phyloP scores from a whole-genome alignment of 2,113 vertebrate genomes.

The Chrysemys picta region DNA sequence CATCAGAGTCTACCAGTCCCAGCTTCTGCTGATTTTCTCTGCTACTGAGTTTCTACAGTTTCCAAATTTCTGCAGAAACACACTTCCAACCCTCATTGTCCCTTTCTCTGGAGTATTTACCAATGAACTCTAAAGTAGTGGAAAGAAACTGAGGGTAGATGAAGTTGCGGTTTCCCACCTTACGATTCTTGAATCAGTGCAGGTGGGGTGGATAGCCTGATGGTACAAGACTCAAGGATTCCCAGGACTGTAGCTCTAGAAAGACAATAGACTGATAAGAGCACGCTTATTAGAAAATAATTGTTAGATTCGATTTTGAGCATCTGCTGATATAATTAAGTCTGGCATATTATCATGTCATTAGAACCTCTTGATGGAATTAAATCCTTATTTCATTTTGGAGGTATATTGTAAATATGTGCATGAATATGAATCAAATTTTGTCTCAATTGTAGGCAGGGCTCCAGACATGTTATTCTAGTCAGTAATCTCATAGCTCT shows the following conservation, averaged over 20 bases:
- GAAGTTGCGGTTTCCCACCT: not conserved
- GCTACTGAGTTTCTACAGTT: not conserved
- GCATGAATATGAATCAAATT: constrained; percentile 66
- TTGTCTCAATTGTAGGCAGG: constrained; percentile 57
- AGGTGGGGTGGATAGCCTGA: not conserved
- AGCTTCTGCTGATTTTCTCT: not conserved
- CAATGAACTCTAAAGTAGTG: not conserved
- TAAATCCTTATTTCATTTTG: constrained; percentile 52
- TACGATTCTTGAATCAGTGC: not conserved
- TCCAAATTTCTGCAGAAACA: not conserved
- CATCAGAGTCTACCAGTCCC: not conserved
- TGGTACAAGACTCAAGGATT: not conserved
- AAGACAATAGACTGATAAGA: not conserved
- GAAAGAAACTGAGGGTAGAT: not conserved
- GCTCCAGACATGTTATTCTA: constrained; percentile 62
- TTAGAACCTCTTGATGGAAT: constrained; percentile 39
- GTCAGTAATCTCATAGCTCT: constrained; percentile 55
- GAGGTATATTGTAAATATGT: constrained; percentile 55
- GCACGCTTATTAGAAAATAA: not conserved
- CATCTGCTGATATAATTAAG: not conserved
- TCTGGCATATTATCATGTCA: not conserved
- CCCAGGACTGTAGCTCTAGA: rapidly evolving
- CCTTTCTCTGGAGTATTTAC: not conserved
- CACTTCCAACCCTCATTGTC: not conserved
- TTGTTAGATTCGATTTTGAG: not conserved